Evolutionary conservation across 1,140 invertebrate species (phyloP), one percentile per base, ranked within the genome.

Genomic region (Tetramorium alpestre): DNA sequence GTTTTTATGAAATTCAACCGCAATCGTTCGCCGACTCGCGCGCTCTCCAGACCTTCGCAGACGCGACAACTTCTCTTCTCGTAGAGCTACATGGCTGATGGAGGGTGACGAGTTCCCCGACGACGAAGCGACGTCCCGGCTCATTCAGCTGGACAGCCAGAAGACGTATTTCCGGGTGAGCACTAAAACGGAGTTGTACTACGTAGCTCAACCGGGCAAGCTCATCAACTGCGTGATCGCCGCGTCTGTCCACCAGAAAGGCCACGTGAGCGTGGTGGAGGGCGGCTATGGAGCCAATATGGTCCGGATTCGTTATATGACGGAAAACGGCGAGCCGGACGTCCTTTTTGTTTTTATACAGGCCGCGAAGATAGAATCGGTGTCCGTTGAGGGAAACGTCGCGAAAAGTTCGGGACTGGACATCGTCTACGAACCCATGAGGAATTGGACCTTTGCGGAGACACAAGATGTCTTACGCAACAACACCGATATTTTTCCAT

Each of bases 1-100:
- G 62, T 22, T 69, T 22, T 82, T 38, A 25, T 22, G 18, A 73
- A 58, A 82, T 18, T 58, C 51, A 33, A 7, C 22, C 33, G 62
- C 28, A 22, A 80, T 69, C n/a, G 28, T 38, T 64, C 5, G 10
- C 10, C 28, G 13, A 60, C 25, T 38, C 54, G 3, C 33, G 47
- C 28, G 8, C n/a, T 33, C 49, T 38, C 13, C 76, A 33, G 49
- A 81, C 41, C 38, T 47, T 44, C 18, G 18, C 51, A 60, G 25
- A 73, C 28, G 47, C 47, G 51, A 72, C 6, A 33, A 7, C 22
- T 78, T 81, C 25, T 82, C 33, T 82, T 6, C 33, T 33, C 22
- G 56, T 38, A 87, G 77, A 89, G 10, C 22, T 22, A 85, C 58
- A 16, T 91, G 90, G 90, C 58, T 90, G 54, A 91, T 91, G 87